Conservation (phyloP, 2,888 invertebrate genomes). For the Diadegma fenestrale region DNA sequence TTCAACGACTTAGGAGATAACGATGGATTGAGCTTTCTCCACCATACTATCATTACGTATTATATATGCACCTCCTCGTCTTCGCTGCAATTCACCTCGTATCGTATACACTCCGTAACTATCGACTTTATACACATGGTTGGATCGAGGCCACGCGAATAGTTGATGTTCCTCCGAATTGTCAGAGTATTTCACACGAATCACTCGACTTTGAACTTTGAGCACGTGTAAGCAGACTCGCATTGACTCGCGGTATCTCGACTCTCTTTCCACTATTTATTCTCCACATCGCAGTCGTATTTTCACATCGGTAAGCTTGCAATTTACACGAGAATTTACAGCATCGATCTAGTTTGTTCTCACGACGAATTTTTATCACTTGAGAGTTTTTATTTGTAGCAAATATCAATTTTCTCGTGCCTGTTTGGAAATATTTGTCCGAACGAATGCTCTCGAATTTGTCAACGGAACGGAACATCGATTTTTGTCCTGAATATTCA, state of each 20-base stretch:
- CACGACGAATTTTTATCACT: not conserved
- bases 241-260: not conserved
- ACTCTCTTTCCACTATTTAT: constrained; percentile 10
- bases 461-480: not conserved
- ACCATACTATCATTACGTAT: not conserved
- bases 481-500: not conserved
- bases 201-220: constrained; percentile 45
- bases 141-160: constrained; percentile 35
- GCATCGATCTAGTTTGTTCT: not conserved
- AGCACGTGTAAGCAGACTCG: constrained; percentile 5
- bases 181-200: constrained; percentile 30
- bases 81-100: constrained; percentile 19
- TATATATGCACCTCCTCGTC: constrained; percentile 14
- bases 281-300: not conserved
- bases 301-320: constrained; percentile 27
- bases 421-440: not conserved
- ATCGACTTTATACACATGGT: constrained; percentile 37
- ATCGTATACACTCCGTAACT: constrained; percentile 37
- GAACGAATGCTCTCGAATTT: not conserved
- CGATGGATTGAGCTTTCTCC: constrained; percentile 3
- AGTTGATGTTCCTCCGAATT: constrained; percentile 11
- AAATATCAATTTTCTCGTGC: not conserved
- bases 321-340: not conserved
- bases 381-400: constrained; percentile 1
- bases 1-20: constrained; percentile 12